Evolutionary conservation across 1,140 invertebrate genomes (phyloP), one percentile per base, ranked within the genome.

Genomic region (Achroia grisella): DNA sequence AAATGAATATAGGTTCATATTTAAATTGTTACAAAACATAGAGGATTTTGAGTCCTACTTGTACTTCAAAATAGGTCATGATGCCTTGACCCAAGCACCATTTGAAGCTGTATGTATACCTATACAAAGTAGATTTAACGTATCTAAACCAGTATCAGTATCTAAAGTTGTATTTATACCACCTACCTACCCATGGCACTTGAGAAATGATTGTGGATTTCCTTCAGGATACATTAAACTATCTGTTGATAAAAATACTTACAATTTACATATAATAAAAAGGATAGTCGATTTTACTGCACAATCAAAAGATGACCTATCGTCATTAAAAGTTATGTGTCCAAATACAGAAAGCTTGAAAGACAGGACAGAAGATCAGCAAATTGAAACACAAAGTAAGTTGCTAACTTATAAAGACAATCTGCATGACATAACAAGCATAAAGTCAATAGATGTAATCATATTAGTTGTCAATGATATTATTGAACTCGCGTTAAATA

Each of bases 231-330:
- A 39, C 39, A 15, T 75, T 17, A 44, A 61, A 32, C 39, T 81
- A 35, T 34, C 46, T 30, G 44, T 62, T 11, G 71, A 68, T 55
- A 39, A 65, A 10, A 48, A 35, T 45, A 11, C 12, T 9, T 84
- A 84, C 49, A 10, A 71, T 43, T 29, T 83, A 10, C 56, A 70
- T 34, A 54, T 81, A 40, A 43, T 28, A 39, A 81, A 78, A 71
- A 39, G 36, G 10, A 14, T 39, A 3, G 6, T 71, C 2, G 45
- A 71, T 44, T 62, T 62, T 44, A 10, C 39, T 8, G 10, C 41
- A 48, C 48, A 53, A 30, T 23, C 27, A 31, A 30, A 47, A 34
- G 35, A 55, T 10, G 53, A 36, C 17, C 8, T 14, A 34, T 17
- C 48, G 11, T 71, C 71, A 12, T 4, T 62, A 33, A 30, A 59